phyloP scores from a whole-genome alignment of 2,888 invertebrate species.

The Drosophila anomelani region DNA sequence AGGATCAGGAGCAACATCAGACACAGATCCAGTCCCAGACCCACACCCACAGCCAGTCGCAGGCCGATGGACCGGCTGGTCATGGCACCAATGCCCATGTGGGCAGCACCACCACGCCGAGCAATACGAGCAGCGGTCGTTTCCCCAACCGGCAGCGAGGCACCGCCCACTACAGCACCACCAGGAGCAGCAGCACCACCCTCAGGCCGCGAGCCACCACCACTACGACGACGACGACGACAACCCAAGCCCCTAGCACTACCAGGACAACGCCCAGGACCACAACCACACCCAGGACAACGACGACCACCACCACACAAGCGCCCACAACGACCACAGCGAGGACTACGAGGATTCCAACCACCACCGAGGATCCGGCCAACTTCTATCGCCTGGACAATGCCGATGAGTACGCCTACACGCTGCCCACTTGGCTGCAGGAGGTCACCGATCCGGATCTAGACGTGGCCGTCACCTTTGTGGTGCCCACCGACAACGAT shows the following conservation, averaged over 20 bases:
- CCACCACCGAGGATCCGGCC: conserved; percentile 58
- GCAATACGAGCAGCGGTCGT: conserved; percentile 42
- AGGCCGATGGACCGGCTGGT: conserved; percentile 54
- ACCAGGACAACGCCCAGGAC: conserved; percentile 41
- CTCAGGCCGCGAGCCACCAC: conserved; percentile 27
- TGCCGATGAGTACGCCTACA: conserved; percentile 77
- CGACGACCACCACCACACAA: conserved; percentile 27
- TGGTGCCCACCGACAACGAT: conserved; percentile 80
- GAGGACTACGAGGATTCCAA: conserved; percentile 36
- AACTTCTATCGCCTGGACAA: conserved; percentile 70
- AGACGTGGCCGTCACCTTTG: conserved; percentile 81
- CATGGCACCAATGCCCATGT: conserved; percentile 75
- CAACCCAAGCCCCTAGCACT: conserved; percentile 37
- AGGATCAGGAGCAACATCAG: conserved; percentile 37
- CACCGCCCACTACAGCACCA: conserved; percentile 66
- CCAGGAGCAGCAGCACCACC: conserved; percentile 44
- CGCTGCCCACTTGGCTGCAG: conserved; percentile 81
- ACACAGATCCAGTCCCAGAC: conserved; percentile 27
- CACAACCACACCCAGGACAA: conserved; percentile 40
- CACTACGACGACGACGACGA: conserved; percentile 31
- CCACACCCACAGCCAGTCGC: background rate
- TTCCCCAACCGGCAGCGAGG: conserved; percentile 68
- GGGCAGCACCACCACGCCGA: conserved; percentile 57
- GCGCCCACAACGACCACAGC: conserved; percentile 49
- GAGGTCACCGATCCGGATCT: conserved; percentile 83